Base-by-base conservation (phyloP, 2,113 vertebrate genomes). In the Hippopotamus amphibius region DNA sequence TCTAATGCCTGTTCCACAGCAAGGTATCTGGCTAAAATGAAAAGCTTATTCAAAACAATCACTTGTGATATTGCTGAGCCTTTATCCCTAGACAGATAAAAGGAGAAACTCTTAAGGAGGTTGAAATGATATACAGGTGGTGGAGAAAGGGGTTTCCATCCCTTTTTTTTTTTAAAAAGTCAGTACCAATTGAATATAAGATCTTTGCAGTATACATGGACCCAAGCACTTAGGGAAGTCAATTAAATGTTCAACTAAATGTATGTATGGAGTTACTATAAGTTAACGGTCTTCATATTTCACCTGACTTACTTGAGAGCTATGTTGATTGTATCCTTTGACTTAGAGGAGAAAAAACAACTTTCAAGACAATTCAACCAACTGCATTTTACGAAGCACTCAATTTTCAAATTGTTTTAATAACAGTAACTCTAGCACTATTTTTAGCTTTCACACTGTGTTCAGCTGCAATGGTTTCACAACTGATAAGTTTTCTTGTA, bases 41-140 rank as follows among this genome's bases (percentile, higher is more conserved):
- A 97, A 96, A 95, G 12, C 3, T 37, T 66, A 26, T 93, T 90
- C 19, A 72, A 77, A 88, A 66, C 10, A 86, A 41, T 96, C 48
- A 53, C 33, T 85, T 93, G 26, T 77, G 33, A 83, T 61, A 85
- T 57, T 83, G 15, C 30, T 69, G 65, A 15, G 22, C 22, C 50
- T 97, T 81, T 90, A 33, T 28, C n/a, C 63, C 30, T 71, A 57
- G 37, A 53, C 26, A 82, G 69, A 69, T 83, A 94, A 90, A 94
- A 28, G 14, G 90, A 88, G 22, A 88, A 95, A 65, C 46, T 79
- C 59, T 61, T 80, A 84, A 83, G 79, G 9, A 68, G 69, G 19
- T 80, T 96, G 37, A 94, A 90, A 80, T 69, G 24, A 74, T 66
- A 61, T 22, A 92, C 2, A 4, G 15, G 10, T 92, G 16, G 16